Percentiles rank a stretch among this genome's conserved stretches.
Conservation (phyloP, 1,140 invertebrate genomes). For the Brachionus plicatilis region DNA sequence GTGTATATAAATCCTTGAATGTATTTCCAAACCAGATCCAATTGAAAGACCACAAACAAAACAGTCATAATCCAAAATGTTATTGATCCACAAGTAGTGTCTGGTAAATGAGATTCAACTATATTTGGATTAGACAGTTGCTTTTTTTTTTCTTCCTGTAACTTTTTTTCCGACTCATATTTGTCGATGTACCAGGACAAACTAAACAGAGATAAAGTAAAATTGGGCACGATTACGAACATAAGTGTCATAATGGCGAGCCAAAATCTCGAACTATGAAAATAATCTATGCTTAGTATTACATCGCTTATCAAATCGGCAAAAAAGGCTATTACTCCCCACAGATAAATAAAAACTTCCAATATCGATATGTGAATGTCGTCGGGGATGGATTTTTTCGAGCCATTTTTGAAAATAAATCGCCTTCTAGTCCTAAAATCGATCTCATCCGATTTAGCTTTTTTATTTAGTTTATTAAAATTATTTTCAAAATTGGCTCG, state of each 20-base stretch:
- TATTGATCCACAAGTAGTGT: conserved; percentile 11
- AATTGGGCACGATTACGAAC: conserved; percentile 39
- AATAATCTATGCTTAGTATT: conserved; percentile 20
- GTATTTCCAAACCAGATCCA: conserved; percentile 36
- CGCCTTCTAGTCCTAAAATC: conserved; percentile 21
- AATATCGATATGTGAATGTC: conserved; percentile 31
- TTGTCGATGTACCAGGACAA: conserved; percentile 38
- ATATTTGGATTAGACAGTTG: neutral
- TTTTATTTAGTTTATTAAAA: neutral
- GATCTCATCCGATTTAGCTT: neutral
- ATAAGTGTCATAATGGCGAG: conserved; percentile 13
- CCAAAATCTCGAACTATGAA: neutral
- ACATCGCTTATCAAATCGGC: conserved; percentile 29
- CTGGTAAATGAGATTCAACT: neutral
- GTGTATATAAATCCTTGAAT: conserved; percentile 37
- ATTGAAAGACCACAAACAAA: conserved; percentile 19
- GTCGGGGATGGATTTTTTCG: conserved; percentile 30
- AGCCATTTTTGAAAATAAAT: neutral
- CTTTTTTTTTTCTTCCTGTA: neutral
- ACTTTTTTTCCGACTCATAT: neutral
- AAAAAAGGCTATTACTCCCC: conserved; percentile 40
- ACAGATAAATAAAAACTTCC: conserved; percentile 39
- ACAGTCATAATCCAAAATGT: conserved; percentile 31
- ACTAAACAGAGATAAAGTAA: conserved; percentile 32
- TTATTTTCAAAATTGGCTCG: conserved; percentile 5